Conservation (phyloP, 2,888 invertebrate genomes). For the Drosophila gaucha region DNA sequence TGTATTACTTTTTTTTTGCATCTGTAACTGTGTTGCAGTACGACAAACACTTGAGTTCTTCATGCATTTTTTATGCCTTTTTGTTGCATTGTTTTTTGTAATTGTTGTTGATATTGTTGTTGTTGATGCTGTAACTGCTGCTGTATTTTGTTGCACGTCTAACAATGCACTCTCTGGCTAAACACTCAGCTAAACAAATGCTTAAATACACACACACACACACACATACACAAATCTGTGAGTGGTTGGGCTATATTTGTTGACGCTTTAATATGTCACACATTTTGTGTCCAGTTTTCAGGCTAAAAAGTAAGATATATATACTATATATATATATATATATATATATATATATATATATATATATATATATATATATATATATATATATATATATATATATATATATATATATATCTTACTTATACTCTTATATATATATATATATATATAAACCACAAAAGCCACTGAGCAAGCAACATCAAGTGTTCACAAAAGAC, state of each 20-base stretch:
- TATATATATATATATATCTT: not conserved
- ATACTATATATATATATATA: not conserved
- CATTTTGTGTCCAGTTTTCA: slow-evolving; percentile 53
- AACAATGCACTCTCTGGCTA: slow-evolving; percentile 72
- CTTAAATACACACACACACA: slow-evolving; percentile 22
- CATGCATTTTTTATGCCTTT: slow-evolving; percentile 65
- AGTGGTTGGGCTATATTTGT: slow-evolving; percentile 24
- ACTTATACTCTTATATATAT: no score
- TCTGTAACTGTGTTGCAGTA: slow-evolving; percentile 36
- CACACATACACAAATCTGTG: not conserved
- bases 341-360: not conserved
- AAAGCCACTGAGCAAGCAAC: slow-evolving; percentile 50
- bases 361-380: not conserved
- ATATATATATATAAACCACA: slow-evolving; percentile 16
- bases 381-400: not conserved
- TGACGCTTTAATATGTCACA: slow-evolving; percentile 38
- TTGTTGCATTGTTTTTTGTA: slow-evolving; percentile 41
- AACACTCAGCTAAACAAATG: slow-evolving; percentile 47
- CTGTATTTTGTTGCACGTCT: slow-evolving; percentile 72
- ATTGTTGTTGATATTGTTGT: slow-evolving; percentile 64
- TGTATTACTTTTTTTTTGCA: slow-evolving; percentile 17
- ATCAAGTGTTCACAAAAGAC: slow-evolving; percentile 32
- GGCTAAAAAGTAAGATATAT: slow-evolving; percentile 62
- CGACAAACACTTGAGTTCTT: slow-evolving; percentile 66
- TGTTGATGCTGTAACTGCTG: slow-evolving; percentile 35